Evolutionary conservation across 2,888 invertebrate species (phyloP), one percentile per base, ranked within the genome.

Genomic region (Drosophila fulvimacula): DNA sequence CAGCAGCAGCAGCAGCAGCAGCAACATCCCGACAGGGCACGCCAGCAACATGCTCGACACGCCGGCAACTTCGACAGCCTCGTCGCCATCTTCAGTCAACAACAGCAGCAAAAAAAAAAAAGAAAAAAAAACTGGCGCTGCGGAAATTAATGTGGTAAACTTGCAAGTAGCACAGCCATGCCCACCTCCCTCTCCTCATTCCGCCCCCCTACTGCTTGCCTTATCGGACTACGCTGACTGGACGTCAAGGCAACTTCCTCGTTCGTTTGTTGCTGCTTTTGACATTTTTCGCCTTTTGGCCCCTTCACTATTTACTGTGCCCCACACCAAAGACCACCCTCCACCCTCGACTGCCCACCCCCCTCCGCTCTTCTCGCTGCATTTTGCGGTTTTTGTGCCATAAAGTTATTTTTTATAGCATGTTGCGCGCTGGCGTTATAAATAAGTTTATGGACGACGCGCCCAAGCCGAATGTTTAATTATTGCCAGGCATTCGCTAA

Each of bases 101-200:
- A 70, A 57, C 61, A 67, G 59, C 51, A 56, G 19, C 63, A 49
- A 13, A 24, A 57, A 60, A 4, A 10, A 44, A 11, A 21, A 27
- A 27, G 6, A 41, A 21, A 49, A 46, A 44, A 53, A 53, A 41
- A 57, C 64, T 56, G 66, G 48, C 74, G 78, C 74, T 73, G 68
- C 74, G 78, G 74, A 88, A 88, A 89, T 89, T 88, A 90, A 89
- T 88, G 87, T 85, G 83, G 83, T 82, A 82, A 84, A 82, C 73
- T 80, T 82, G 82, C 79, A 84, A 75, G 65, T 63, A 61, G 75
- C 58, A 36, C 62, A 56, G 32, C 32, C 41, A 27, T 9, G 17
- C 38, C 46, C 21, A 19, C 24, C 41, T 11, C 21, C 11, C 9
- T 3, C 17, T n/a, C 17, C 13, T 5, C 10, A 5, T 17, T 0